Evolutionary conservation across 2,888 invertebrate genomes (phyloP).

Genomic region (Rhagium mordax): DNA sequence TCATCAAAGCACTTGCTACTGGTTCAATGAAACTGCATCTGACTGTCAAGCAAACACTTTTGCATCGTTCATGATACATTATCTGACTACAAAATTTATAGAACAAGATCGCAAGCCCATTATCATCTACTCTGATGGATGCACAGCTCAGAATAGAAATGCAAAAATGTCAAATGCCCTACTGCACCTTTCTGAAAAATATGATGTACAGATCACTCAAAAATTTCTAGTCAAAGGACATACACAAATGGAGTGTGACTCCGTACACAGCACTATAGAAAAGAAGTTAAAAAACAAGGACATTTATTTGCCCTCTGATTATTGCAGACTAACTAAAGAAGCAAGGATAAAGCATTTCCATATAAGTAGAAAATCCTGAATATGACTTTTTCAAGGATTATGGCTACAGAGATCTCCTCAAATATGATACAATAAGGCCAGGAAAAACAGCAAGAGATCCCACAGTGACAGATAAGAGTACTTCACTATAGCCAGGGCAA

Average conservation of each 20-base stretch:
- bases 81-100: constrained; percentile 29
- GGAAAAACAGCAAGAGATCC: not conserved
- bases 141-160: constrained; percentile 11
- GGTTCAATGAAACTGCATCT: constrained; percentile 49
- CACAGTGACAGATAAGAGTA: not conserved
- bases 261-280: constrained; percentile 36
- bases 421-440: not conserved
- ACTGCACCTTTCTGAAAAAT: constrained; percentile 28
- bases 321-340: constrained; percentile 35
- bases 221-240: constrained; percentile 30
- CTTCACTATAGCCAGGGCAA: constrained; percentile 6
- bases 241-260: constrained; percentile 41
- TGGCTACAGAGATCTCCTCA: not conserved
- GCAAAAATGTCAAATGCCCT: constrained; percentile 31
- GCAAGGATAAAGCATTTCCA: constrained; percentile 15
- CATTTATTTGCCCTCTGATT: constrained; percentile 38
- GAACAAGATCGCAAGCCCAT: not conserved
- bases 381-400: constrained; percentile 36
- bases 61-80: constrained; percentile 49
- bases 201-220: constrained; percentile 24
- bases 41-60: constrained; percentile 50
- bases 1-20: constrained; percentile 52
- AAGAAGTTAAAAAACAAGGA: constrained; percentile 30
- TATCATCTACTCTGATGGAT: no score
- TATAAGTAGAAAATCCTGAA: constrained; percentile 29